Evolutionary conservation across 2,888 invertebrate genomes (phyloP), one percentile per base, ranked within the genome.

Genomic region (Papilio demoleus): DNA sequence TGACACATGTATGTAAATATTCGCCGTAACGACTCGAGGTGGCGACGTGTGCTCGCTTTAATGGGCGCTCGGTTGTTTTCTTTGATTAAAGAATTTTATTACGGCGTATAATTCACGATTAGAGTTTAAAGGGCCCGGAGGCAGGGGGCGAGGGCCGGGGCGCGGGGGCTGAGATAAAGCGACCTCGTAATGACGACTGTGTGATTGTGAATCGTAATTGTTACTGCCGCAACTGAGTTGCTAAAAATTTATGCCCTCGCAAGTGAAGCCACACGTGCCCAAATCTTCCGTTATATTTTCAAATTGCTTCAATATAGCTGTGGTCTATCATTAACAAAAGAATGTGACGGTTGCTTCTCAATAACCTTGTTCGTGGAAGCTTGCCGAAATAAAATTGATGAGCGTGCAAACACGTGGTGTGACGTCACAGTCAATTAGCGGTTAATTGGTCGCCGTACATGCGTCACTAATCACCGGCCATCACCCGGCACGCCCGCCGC

Each of bases 31-130:
- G 88, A 87, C 89, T 83, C 78, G 78, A 91, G 91, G 92, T 90
- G 90, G 88, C 88, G 90, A 90, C 89, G 88, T 88, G 88, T 88
- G 88, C 88, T 81, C 83, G 85, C 84, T 85, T 86, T 90, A 92
- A 91, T 89, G 91, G 87, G 82, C 77, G 79, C 89, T 85, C 82
- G 88, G 92, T 90, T 92, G 90, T 92, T 90, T 91, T 92, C 92
- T 92, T 92, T 92, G 92, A 92, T 92, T 92, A 92, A 92, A 92
- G 92, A 92, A 92, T 92, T 92, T 92, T 92, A 92, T 92, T 92
- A 90, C 88, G 77, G 87, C 80, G 80, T 87, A 92, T 92, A 92
- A 91, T 91, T 92, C 92, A 92, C 92, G 92, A 92, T 92, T 92
- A 92, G 91, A 88, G 86, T 87, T 81, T 81, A 85, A 89, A 89